A percentile compares a stretch with the other conserved stretches of the same genome.
Conservation (phyloP, 2,797 vertebrate species). For the Nasua narica region DNA sequence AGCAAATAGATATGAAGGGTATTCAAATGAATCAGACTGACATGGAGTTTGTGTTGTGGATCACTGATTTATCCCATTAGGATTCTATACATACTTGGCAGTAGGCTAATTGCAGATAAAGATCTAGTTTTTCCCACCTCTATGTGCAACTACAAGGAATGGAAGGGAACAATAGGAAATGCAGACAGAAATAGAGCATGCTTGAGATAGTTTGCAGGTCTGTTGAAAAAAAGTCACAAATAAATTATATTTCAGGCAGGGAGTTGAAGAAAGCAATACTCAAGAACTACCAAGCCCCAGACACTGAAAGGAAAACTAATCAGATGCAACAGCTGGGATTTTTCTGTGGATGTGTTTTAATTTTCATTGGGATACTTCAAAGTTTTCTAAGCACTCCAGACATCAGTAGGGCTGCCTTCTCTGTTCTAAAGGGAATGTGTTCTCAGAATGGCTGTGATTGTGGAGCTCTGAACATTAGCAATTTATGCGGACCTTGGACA, state of each 20-base stretch:
- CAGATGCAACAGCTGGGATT: background rate
- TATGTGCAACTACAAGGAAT: background rate
- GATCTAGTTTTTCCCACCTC: background rate
- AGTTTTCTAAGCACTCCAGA: background rate
- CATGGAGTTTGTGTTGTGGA: background rate
- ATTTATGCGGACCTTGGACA: background rate
- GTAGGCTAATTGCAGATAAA: background rate
- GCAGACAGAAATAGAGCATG: background rate
- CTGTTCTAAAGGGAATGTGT: background rate
- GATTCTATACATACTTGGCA: background rate
- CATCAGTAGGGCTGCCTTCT: background rate
- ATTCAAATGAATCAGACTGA: background rate
- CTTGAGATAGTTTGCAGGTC: background rate
- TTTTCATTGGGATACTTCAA: background rate
- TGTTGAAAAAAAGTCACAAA: background rate
- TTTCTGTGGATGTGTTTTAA: background rate
- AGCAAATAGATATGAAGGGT: background rate
- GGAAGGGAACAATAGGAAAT: background rate
- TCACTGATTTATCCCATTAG: background rate
- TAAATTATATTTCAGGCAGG: background rate
- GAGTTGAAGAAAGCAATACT: background rate
- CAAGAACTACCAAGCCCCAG: background rate
- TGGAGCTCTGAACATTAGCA: background rate
- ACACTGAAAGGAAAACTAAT: background rate
- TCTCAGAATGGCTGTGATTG: background rate